Base-by-base conservation (phyloP, 2,888 invertebrate species). In the Pollenia angustigena region DNA sequence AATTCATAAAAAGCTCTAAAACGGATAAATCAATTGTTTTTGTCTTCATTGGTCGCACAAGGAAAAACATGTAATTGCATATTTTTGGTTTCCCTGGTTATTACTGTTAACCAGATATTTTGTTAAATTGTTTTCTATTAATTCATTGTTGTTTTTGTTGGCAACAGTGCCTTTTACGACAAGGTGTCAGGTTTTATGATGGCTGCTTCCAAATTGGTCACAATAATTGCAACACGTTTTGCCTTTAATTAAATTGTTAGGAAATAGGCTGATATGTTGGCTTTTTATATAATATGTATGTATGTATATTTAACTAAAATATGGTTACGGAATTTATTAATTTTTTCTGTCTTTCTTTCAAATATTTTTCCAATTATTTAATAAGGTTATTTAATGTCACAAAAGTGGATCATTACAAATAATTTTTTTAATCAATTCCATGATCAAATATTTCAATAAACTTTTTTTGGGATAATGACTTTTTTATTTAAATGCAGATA, bases 131-230 rank as follows among this genome's bases (percentile, higher is more conserved):
- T 56, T 44, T 18, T 14, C 32, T 50, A 46, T 46, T 18, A n/a
- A 9, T 48, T n/a, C 16, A 42, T 58, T 42, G n/a, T 56, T 69
- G 46, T 42, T 68, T 18, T 48, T 58, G 14, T 68, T 68, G 14
- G 66, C 56, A n/a, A 10, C 4, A 14, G 23, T 14, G 7, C 44
- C 76, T 48, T 76, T 75, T 75, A 75, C 12, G 75, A n/a, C n/a
- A 60, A 76, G 50, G 82, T 82, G 75, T 71, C 76, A 60, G 62
- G 44, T 32, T 69, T 84, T 79, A 83, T 64, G 64, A 72, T 48
- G 72, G n/a, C 46, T 62, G 40, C 40, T 66, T 16, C 71, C 71
- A 83, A 42, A 56, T 69, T 11, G 14, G n/a, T 44, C 11, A 50
- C 11, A 46, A 69, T 78, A 78, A 78, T 58, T 79, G 72, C 66